Conservation (phyloP, 2,888 invertebrate species). For the Philonicus albiceps region DNA sequence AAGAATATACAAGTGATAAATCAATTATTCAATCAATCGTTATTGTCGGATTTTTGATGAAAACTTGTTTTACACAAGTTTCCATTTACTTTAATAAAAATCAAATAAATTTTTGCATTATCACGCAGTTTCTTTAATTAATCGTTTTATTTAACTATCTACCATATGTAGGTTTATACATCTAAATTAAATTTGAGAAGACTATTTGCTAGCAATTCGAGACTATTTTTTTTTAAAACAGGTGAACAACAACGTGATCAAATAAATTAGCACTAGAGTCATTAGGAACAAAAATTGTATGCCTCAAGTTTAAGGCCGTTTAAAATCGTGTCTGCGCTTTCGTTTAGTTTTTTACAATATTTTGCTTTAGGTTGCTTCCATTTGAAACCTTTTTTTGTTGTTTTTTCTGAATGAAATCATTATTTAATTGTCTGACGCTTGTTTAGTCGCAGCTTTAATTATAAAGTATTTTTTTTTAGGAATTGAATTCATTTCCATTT, state of each 20-base stretch:
- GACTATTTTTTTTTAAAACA: not conserved
- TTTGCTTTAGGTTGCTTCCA: not conserved
- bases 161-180: not conserved
- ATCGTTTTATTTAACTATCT: not conserved
- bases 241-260: not conserved
- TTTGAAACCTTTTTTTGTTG: too few relatives aligned
- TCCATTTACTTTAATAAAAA: not conserved
- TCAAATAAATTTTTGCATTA: not conserved
- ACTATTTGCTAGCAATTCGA: not conserved
- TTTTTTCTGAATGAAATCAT: not conserved
- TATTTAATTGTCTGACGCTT: not conserved
- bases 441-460: not conserved
- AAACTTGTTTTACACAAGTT: not conserved
- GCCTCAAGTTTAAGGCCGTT: not conserved
- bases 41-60: not conserved
- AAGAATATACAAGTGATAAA: not conserved
- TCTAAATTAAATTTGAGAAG: not conserved
- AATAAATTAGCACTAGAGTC: not conserved
- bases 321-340: not conserved
- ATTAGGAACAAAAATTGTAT: not conserved
- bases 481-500: not conserved
- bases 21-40: not conserved
- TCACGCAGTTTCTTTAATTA: not conserved
- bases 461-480: not conserved
- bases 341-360: not conserved